Percentiles rank a stretch among this genome's conserved stretches.
Conservation (phyloP, 1,140 invertebrate species). For the Myzus persicae region DNA sequence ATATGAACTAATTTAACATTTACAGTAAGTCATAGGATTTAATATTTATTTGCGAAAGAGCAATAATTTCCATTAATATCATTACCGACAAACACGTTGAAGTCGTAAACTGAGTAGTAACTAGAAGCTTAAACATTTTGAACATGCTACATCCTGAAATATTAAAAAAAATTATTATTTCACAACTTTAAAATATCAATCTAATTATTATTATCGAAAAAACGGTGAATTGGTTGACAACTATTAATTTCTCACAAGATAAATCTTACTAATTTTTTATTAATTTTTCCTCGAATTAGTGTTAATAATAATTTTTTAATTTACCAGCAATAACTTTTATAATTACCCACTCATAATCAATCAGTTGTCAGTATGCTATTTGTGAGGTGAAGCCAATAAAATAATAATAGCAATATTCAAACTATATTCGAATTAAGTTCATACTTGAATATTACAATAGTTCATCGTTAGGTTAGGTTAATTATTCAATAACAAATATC, state of each 20-base stretch:
- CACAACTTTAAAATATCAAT: background rate
- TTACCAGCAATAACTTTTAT: background rate
- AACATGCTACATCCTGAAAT: background rate
- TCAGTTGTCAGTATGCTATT: background rate
- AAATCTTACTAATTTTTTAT: background rate
- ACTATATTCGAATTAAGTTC: background rate
- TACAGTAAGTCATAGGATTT: background rate
- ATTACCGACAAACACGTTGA: background rate
- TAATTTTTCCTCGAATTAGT: background rate
- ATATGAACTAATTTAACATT: constrained; percentile 25
- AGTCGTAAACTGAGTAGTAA: background rate
- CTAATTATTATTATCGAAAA: background rate
- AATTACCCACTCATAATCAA: background rate
- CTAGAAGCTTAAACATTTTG: background rate
- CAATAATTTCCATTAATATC: background rate
- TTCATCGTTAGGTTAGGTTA: background rate
- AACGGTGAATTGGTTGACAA: background rate
- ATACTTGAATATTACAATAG: background rate
- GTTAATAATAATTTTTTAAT: too few species aligned
- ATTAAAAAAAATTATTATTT: background rate
- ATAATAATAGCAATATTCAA: too few species aligned
- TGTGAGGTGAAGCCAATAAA: background rate
- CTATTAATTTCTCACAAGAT: background rate
- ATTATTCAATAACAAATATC: background rate
- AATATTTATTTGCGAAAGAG: background rate